Conservation (phyloP, 2,888 invertebrate species). For the Patella depressa region DNA sequence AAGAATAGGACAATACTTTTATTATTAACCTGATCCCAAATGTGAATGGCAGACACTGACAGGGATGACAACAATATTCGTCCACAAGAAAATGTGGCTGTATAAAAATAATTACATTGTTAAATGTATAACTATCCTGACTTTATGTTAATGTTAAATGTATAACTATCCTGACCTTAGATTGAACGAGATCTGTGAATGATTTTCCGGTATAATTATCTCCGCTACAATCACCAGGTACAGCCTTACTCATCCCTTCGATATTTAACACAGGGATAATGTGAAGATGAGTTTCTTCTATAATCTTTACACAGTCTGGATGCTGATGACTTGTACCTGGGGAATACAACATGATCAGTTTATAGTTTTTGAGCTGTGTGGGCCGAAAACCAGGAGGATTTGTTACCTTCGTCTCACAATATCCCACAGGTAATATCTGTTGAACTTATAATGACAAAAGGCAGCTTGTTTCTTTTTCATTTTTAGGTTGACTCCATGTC, state of each 20-base stretch:
- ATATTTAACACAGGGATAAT: constrained; percentile 82
- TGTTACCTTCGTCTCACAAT: too few species aligned
- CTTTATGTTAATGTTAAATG: not conserved
- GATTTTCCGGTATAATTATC: constrained; percentile 42
- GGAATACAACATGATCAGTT: constrained; percentile 8
- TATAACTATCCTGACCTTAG: constrained; percentile 23
- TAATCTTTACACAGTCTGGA: constrained; percentile 77
- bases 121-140: not conserved
- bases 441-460: too few species aligned
- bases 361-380: too few species aligned
- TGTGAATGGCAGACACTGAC: not conserved
- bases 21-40: not conserved
- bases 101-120: not conserved
- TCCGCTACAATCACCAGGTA: constrained; percentile 58
- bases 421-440: too few species aligned
- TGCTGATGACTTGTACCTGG: constrained; percentile 77
- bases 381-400: too few species aligned
- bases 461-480: too few species aligned
- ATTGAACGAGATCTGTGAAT: constrained; percentile 41
- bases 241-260: constrained; percentile 73
- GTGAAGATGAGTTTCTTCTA: constrained; percentile 83
- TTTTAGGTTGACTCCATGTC: not conserved
- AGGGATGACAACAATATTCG: not conserved
- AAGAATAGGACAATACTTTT: not conserved
- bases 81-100: too few species aligned